A percentile compares a stretch with the other conserved stretches of the same genome.
Evolutionary conservation across 2,888 invertebrate species (phyloP).

Genomic region (Ephialtes manifestator): DNA sequence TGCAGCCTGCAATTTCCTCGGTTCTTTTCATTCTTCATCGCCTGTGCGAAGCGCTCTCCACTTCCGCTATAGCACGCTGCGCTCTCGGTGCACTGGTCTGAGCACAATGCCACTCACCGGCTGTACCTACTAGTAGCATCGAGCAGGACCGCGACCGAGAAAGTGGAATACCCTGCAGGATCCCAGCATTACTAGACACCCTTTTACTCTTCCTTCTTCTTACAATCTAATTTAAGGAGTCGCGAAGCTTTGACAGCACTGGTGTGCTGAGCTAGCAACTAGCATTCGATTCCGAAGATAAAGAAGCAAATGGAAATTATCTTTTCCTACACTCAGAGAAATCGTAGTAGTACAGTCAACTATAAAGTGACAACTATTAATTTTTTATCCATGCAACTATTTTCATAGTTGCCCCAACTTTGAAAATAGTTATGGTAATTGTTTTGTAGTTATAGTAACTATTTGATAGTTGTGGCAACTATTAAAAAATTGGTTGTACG

Average conservation of each 20-base stretch:
- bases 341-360: no score
- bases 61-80: constrained; percentile 35
- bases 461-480: no score
- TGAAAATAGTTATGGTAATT: no score
- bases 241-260: not conserved
- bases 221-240: constrained; percentile 26
- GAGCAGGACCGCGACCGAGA: constrained; percentile 13
- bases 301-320: constrained; percentile 19
- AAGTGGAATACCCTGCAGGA: constrained; percentile 23
- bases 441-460: no score
- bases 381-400: no score
- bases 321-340: no score
- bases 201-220: not conserved
- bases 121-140: constrained; percentile 10
- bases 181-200: not conserved
- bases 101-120: constrained; percentile 10
- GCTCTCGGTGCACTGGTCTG: not conserved
- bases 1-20: constrained; percentile 54
- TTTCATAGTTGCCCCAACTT: no score
- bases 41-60: constrained; percentile 18
- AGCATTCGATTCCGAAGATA: not conserved
- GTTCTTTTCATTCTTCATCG: constrained; percentile 45
- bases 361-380: no score
- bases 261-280: no score
- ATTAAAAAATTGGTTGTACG: no score